A percentile compares a stretch with the other conserved stretches of the same genome.
Conservation (phyloP, 1,140 invertebrate species). For the Globodera ellingtonae region DNA sequence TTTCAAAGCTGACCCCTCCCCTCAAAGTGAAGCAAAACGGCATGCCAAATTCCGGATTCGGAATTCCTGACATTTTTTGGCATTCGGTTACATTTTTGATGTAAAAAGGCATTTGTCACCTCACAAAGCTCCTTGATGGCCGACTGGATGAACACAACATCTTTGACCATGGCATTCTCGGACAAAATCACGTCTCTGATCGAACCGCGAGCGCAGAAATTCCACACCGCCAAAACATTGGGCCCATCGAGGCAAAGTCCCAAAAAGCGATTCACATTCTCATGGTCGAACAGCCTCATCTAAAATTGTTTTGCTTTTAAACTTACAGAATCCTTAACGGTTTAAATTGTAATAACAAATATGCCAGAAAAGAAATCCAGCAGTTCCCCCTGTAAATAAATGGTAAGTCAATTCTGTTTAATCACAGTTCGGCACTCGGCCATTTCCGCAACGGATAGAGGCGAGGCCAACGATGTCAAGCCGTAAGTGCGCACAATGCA, state of each 20-base stretch:
- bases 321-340: too few species aligned
- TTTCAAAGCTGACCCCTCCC: too few species aligned
- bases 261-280: slow-evolving; percentile 83
- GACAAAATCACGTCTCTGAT: slow-evolving; percentile 53
- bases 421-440: slow-evolving; percentile 44
- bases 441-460: slow-evolving; percentile 38
- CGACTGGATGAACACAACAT: slow-evolving; percentile 61
- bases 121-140: slow-evolving; percentile 55
- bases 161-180: slow-evolving; percentile 50
- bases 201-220: slow-evolving; percentile 55
- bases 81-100: too few species aligned
- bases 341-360: too few species aligned
- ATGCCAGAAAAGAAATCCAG: too few species aligned
- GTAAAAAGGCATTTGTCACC: not conserved
- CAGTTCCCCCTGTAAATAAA: too few species aligned
- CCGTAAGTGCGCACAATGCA: slow-evolving; percentile 51
- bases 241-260: slow-evolving; percentile 78
- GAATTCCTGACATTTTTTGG: too few species aligned
- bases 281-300: slow-evolving; percentile 81
- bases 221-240: slow-evolving; percentile 68
- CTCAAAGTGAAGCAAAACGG: too few species aligned
- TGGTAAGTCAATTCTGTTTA: not conserved
- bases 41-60: too few species aligned
- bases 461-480: slow-evolving; percentile 29
- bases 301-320: slow-evolving; percentile 9